Percentiles rank a stretch among this genome's conserved stretches.
phyloP scores from a whole-genome alignment of 2,888 invertebrate genomes.

The Tricholauxania praeusta region DNA sequence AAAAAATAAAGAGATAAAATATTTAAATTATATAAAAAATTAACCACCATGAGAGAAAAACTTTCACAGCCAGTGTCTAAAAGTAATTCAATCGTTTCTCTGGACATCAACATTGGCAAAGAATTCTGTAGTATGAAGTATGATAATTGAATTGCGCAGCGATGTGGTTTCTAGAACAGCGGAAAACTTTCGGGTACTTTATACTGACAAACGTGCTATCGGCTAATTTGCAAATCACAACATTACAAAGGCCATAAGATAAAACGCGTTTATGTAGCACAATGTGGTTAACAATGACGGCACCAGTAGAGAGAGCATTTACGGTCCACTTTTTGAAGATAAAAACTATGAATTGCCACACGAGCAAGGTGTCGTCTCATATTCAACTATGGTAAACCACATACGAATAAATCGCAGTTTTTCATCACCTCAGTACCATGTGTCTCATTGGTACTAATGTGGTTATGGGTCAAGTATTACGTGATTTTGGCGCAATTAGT shows the following conservation, averaged over 20 bases:
- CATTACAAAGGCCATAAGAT: constrained; percentile 91
- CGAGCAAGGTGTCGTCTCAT: constrained; percentile 77
- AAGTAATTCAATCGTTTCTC: constrained; percentile 76
- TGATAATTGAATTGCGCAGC: constrained; percentile 87
- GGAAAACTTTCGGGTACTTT: constrained; percentile 92
- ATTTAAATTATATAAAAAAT: no score
- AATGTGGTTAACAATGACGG: constrained; percentile 85
- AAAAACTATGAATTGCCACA: constrained; percentile 82
- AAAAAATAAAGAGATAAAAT: no score
- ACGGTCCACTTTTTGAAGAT: constrained; percentile 89
- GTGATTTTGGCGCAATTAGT: constrained; percentile 78
- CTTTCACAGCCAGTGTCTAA: constrained; percentile 51
- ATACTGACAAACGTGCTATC: constrained; percentile 89
- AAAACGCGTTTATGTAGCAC: constrained; percentile 89
- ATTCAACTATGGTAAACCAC: constrained; percentile 81
- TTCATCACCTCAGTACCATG: constrained; percentile 86
- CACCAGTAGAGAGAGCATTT: constrained; percentile 93
- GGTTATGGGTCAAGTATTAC: constrained; percentile 83
- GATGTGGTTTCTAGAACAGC: constrained; percentile 88
- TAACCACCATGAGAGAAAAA: constrained; percentile 35
- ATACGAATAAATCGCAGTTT: constrained; percentile 96
- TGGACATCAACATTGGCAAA: constrained; percentile 77
- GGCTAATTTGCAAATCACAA: constrained; percentile 77
- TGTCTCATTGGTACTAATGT: constrained; percentile 83
- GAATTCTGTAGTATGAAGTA: constrained; percentile 82